These are phyloP conservation scores for Machaerirhynchus nigripectus DNA, from an alignment of 2,113 vertebrate genomes.

Conservation along the genomic window DNA sequence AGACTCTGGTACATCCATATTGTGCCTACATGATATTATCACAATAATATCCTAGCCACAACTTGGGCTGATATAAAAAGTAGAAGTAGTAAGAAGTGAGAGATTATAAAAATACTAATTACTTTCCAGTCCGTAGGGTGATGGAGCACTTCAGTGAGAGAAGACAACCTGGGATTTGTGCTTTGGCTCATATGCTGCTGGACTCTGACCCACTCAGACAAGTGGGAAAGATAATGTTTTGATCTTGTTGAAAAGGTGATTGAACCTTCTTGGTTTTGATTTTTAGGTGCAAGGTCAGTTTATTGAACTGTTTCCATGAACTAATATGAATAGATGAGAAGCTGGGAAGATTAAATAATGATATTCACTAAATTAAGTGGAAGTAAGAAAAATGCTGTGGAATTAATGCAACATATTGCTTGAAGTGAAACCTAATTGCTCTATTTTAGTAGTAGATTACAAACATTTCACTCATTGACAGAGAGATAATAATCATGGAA, in stretches of 20 bases:
- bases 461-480: neutral
- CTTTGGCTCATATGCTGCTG: accelerated
- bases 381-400: neutral
- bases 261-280: neutral
- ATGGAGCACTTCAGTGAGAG: accelerated
- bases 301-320: neutral
- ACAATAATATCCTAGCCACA: neutral
- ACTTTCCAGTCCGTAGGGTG: neutral
- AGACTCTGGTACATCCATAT: neutral
- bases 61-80: neutral
- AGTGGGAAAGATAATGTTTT: neutral
- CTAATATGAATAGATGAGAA: neutral
- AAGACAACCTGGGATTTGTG: neutral
- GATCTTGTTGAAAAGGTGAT: neutral
- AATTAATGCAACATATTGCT: neutral
- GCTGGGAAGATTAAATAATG: neutral
- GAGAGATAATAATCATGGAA: neutral
- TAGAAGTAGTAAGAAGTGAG: neutral
- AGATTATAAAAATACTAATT: neutral
- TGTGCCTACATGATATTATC: neutral
- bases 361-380: neutral
- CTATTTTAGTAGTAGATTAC: neutral
- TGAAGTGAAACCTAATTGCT: neutral
- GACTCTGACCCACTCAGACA: neutral
- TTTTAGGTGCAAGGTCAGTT: neutral